phyloP scores from a whole-genome alignment of 2,113 vertebrate species.

The Kryptolebias marmoratus region DNA sequence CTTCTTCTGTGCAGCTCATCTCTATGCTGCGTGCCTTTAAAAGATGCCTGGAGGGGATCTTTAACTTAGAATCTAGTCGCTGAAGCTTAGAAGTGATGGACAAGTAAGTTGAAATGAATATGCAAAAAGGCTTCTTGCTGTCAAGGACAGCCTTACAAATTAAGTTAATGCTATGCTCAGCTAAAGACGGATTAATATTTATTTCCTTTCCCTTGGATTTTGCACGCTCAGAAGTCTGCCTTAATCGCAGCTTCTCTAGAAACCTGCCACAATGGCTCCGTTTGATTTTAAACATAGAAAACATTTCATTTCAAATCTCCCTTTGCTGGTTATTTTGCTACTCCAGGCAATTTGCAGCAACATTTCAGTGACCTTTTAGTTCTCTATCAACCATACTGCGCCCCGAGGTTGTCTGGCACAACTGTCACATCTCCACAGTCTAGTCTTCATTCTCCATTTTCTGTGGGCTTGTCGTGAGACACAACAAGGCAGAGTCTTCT shows the following conservation, averaged over 20 bases:
- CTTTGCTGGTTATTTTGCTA: conserved; percentile 10
- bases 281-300: conserved; percentile 36
- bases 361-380: conserved; percentile 46
- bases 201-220: conserved; percentile 13
- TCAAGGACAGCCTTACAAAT: conserved; percentile 24
- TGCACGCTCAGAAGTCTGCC: neutral
- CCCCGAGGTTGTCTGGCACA: conserved; percentile 23
- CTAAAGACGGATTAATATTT: conserved; percentile 28
- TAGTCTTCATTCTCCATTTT: conserved; percentile 25
- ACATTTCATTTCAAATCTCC: conserved; percentile 17
- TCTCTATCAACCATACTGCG: conserved; percentile 21
- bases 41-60: conserved; percentile 32
- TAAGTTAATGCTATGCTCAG: conserved; percentile 21
- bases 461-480: conserved; percentile 8
- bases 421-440: conserved; percentile 17
- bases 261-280: conserved; percentile 14
- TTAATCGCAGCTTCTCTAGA: conserved; percentile 5
- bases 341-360: conserved; percentile 21
- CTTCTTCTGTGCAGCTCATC: conserved; percentile 7
- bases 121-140: conserved; percentile 18
- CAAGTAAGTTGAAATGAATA: conserved; percentile 30
- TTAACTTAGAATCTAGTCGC: conserved; percentile 27
- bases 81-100: conserved; percentile 24
- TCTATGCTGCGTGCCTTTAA: conserved; percentile 17
- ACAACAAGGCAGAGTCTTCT: conserved; percentile 8